Conservation (phyloP, 1,140 invertebrate species). For the Catajapyx aquilonaris region DNA sequence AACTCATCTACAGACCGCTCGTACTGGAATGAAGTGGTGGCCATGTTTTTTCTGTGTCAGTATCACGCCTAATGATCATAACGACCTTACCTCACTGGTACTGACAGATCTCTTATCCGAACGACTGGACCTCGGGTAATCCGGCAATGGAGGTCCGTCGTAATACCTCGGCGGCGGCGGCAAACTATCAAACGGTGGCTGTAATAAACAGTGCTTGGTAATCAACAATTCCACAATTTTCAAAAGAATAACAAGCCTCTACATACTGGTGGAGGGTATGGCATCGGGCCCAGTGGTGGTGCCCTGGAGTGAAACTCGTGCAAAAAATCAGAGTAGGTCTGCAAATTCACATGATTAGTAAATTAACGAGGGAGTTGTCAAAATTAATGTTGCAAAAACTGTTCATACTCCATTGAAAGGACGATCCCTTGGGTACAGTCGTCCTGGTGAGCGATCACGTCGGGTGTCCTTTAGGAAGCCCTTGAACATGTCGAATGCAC, state of each 20-base stretch:
- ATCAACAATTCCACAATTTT: too few relatives aligned
- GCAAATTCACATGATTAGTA: conserved; percentile 44
- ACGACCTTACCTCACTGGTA: conserved; percentile 1
- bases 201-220: conserved; percentile 24
- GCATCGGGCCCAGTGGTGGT: conserved; percentile 48
- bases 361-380: too few relatives aligned
- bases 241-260: too few relatives aligned
- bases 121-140: conserved; percentile 17
- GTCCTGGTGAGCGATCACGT: conserved; percentile 19
- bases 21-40: conserved; percentile 32
- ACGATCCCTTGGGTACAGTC: conserved; percentile 22
- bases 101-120: not conserved
- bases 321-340: conserved; percentile 40
- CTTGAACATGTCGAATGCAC: too few relatives aligned
- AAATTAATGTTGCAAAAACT: too few relatives aligned
- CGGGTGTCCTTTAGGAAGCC: conserved; percentile 25
- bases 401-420: too few relatives aligned
- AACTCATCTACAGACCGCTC: conserved; percentile 81
- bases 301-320: conserved; percentile 65
- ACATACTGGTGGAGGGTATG: conserved; percentile 38
- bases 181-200: conserved; percentile 42
- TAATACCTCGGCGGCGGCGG: conserved; percentile 57
- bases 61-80: not conserved
- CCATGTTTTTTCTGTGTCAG: conserved; percentile 32
- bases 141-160: conserved; percentile 38